These are phyloP conservation scores for Lucinisca nassula DNA, from an alignment of 2,888 invertebrate genomes.

Conservation along the genomic window DNA sequence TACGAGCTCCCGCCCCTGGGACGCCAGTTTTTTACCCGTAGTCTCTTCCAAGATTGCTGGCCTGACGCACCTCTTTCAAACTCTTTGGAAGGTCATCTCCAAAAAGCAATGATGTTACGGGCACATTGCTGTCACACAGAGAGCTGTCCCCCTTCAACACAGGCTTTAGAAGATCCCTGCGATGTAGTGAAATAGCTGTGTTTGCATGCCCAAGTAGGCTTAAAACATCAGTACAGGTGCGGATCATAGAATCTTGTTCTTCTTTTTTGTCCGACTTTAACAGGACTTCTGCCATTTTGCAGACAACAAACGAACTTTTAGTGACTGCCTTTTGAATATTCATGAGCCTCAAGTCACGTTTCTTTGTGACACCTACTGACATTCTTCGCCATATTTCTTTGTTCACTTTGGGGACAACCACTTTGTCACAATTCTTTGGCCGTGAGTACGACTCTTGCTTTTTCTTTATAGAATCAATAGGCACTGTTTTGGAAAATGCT, in stretches of 20 bases:
- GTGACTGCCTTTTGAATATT: not conserved
- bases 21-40: not conserved
- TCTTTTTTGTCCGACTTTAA: not conserved
- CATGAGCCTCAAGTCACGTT: not conserved
- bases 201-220: not conserved
- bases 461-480: not conserved
- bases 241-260: not conserved
- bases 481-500: not conserved
- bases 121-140: not conserved
- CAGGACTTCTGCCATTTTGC: not conserved
- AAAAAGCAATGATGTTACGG: not conserved
- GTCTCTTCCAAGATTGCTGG: not conserved
- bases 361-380: not conserved
- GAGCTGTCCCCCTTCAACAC: not conserved
- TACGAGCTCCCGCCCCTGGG: not conserved
- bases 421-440: not conserved
- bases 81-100: not conserved
- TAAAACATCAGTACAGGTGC: not conserved
- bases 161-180: not conserved
- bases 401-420: not conserved
- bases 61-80: not conserved
- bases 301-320: not conserved
- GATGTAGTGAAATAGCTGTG: not conserved
- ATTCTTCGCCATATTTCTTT: not conserved
- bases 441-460: not conserved